Evolutionary conservation across 2,888 invertebrate genomes (phyloP).

Genomic region (Drosophila algonquin): DNA sequence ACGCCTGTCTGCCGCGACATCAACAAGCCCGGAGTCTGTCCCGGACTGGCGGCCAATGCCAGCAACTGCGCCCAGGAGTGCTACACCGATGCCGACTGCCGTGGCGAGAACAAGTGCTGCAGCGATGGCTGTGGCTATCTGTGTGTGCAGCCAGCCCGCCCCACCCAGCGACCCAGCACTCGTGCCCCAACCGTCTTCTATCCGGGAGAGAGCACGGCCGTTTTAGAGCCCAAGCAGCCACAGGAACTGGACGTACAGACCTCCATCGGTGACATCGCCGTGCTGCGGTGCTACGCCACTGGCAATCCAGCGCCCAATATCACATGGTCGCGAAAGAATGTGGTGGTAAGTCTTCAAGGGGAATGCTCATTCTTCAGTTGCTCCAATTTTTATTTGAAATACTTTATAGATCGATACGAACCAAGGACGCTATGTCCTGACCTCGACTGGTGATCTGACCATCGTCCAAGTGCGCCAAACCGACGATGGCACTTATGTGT

Average conservation of each 20-base stretch:
- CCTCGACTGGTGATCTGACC: constrained; percentile 90
- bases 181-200: constrained; percentile 81
- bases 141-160: constrained; percentile 87
- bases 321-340: constrained; percentile 90
- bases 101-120: constrained; percentile 92
- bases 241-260: constrained; percentile 87
- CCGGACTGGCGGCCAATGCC: constrained; percentile 84
- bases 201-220: constrained; percentile 78
- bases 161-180: constrained; percentile 84
- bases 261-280: constrained; percentile 90
- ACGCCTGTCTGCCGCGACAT: constrained; percentile 82
- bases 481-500: constrained; percentile 94
- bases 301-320: constrained; percentile 91
- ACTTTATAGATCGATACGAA: constrained; percentile 88
- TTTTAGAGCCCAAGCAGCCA: constrained; percentile 84
- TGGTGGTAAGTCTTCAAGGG: constrained; percentile 86
- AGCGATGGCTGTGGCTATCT: constrained; percentile 89
- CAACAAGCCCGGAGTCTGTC: constrained; percentile 89
- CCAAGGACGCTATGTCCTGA: constrained; percentile 89
- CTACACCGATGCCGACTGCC: constrained; percentile 91
- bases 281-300: constrained; percentile 89
- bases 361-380: not conserved
- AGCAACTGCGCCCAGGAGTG: constrained; percentile 89
- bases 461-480: constrained; percentile 91
- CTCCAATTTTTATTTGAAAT: not conserved